Evolutionary conservation across 2,113 vertebrate species (phyloP).

Genomic region (Trochalopteron elliotii): DNA sequence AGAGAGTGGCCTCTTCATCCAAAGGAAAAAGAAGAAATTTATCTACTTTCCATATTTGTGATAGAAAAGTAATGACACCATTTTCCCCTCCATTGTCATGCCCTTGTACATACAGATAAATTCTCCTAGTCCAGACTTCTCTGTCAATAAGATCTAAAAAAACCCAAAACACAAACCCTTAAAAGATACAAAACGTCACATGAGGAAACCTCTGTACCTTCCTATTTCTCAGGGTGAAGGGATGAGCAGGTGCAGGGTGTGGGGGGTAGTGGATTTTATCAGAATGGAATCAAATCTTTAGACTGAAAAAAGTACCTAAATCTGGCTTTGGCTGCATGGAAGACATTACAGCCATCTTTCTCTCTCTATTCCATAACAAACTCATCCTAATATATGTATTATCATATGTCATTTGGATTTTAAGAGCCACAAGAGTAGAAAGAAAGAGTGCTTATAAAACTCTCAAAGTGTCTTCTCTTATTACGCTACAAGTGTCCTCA

Average conservation of each 20-base stretch:
- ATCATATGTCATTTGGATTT: background rate
- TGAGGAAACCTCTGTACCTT: background rate
- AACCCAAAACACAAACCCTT: rapidly evolving
- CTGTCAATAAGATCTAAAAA: background rate
- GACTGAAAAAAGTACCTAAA: background rate
- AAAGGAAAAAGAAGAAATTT: background rate
- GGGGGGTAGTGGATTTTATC: background rate
- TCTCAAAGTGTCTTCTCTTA: background rate
- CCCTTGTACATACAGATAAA: background rate
- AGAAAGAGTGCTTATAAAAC: background rate
- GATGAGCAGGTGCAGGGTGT: no score
- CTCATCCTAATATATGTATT: background rate
- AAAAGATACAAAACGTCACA: background rate
- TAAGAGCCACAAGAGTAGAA: background rate
- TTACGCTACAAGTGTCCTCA: background rate
- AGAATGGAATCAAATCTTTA: background rate
- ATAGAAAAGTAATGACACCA: background rate
- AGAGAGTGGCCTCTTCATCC: background rate
- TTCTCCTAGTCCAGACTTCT: background rate
- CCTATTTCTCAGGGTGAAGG: background rate
- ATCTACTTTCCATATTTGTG: background rate
- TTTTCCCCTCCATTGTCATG: background rate
- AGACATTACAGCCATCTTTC: background rate
- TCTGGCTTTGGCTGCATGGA: background rate
- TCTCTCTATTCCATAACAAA: background rate